Evolutionary conservation across 2,888 invertebrate genomes (phyloP).

Genomic region (Lasioglossum leucozonium): DNA sequence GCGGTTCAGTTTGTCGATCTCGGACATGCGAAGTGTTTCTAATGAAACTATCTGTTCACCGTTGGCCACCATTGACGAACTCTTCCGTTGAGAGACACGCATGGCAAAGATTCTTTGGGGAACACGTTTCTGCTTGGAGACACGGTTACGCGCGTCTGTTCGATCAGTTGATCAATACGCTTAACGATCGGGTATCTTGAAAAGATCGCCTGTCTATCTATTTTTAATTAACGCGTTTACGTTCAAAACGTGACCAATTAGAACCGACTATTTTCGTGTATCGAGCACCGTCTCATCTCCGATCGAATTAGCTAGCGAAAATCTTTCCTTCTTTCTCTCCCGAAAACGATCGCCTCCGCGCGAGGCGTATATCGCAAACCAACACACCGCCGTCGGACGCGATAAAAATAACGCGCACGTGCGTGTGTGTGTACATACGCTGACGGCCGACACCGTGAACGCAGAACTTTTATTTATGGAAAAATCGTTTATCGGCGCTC

Average conservation of each 20-base stretch:
- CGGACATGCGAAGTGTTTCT: neutral
- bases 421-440: neutral
- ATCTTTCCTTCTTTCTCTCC: neutral
- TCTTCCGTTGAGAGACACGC: neutral
- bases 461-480: constrained; percentile 1
- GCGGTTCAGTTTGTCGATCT: neutral
- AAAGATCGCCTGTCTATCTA: neutral
- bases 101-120: neutral
- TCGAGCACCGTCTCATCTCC: neutral
- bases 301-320: neutral
- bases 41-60: neutral
- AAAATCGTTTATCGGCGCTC: constrained; percentile 5
- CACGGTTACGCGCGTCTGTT: neutral
- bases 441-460: neutral
- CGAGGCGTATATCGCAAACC: neutral
- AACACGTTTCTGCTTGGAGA: neutral
- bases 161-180: neutral
- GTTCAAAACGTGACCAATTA: neutral
- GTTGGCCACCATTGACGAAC: no score
- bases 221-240: neutral
- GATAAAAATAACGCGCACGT: constrained; percentile 1
- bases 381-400: neutral
- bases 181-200: constrained; percentile 1
- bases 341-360: neutral
- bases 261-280: neutral